Conservation (phyloP, 2,113 vertebrate genomes). For the Mixornis gularis region DNA sequence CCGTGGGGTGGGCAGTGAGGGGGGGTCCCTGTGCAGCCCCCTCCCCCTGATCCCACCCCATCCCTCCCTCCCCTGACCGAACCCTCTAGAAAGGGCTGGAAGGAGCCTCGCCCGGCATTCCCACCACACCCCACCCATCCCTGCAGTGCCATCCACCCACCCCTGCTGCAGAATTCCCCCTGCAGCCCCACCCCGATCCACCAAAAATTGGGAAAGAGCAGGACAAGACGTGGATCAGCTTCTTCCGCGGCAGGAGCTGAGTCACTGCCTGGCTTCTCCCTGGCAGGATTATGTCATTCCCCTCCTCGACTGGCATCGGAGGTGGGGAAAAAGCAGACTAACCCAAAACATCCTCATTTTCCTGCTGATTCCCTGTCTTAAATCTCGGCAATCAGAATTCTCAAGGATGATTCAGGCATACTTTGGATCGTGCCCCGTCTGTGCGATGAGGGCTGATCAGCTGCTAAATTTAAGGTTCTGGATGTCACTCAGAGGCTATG, state of each 20-base stretch:
- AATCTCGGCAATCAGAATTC: background rate
- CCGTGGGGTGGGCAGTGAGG: rapidly evolving
- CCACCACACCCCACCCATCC: background rate
- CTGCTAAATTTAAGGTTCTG: background rate
- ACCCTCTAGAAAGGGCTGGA: background rate
- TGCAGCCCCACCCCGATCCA: background rate
- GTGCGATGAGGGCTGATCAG: background rate
- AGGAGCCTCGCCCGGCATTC: background rate
- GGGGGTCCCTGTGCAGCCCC: background rate
- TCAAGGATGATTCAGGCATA: background rate
- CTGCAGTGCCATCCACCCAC: background rate
- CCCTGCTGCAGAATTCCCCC: background rate
- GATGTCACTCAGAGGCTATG: background rate
- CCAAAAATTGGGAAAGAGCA: rapidly evolving
- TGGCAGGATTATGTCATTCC: background rate
- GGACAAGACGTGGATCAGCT: background rate
- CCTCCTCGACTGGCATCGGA: background rate
- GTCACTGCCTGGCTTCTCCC: background rate
- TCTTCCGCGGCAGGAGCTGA: background rate
- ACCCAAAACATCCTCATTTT: background rate
- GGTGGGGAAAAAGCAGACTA: background rate
- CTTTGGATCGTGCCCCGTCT: background rate
- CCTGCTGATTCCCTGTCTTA: rapidly evolving
- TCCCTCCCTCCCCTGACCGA: rapidly evolving
- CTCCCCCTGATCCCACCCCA: background rate